Conservation (phyloP, 2,113 vertebrate genomes). For the Lepus europaeus region DNA sequence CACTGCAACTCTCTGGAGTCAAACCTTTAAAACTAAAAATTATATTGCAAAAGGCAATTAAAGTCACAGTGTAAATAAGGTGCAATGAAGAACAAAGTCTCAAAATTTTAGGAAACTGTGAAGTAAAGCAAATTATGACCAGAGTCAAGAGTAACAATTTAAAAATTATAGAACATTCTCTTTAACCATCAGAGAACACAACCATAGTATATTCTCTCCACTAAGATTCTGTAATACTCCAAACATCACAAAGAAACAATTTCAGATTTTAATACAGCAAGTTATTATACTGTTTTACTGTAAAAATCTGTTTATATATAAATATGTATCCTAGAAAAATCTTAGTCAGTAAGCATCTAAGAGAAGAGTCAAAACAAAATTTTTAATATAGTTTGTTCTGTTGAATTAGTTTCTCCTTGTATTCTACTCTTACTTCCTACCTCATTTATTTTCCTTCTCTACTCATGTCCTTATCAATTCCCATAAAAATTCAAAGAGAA, state of each 20-base stretch:
- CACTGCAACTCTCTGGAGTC: background rate
- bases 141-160: conserved; percentile 23
- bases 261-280: conserved; percentile 29
- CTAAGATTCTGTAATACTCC: background rate
- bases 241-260: conserved; percentile 20
- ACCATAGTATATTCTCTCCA: background rate
- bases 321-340: conserved; percentile 17
- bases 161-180: background rate
- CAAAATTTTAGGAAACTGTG: conserved; percentile 46
- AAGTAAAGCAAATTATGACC: conserved; percentile 26
- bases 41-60: conserved; percentile 34
- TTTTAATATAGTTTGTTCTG: background rate
- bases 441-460: background rate
- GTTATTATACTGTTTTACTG: background rate
- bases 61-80: background rate
- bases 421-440: conserved; percentile 8
- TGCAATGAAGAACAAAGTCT: conserved; percentile 47
- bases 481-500: conserved; percentile 19
- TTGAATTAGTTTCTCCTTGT: conserved; percentile 15
- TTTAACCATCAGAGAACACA: conserved; percentile 7
- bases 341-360: background rate
- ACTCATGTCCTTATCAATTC: background rate
- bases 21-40: conserved; percentile 59
- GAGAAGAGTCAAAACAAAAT: conserved; percentile 29
- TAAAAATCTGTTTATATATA: conserved; percentile 50